Evolutionary conservation across 2,797 vertebrate genomes (phyloP), one percentile per base, ranked within the genome.

Genomic region (Galaxias olidus): DNA sequence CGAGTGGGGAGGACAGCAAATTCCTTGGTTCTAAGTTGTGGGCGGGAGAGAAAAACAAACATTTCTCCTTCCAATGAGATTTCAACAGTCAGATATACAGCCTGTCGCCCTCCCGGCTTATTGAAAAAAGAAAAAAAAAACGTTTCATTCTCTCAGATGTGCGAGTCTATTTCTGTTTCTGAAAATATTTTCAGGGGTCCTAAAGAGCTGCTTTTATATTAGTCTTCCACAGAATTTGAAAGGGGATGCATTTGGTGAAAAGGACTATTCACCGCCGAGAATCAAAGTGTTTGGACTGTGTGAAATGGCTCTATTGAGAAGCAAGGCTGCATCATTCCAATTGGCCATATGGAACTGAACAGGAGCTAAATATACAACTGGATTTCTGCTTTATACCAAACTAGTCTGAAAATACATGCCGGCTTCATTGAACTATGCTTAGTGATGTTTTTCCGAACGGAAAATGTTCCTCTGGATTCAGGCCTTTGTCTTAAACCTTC

Each of bases 141-240:
- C 43, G 64, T 84, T 76, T 80, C 80, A 73, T 79, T 74, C 76
- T 75, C 77, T 77, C 70, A 68, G 82, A 84, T 87, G 77, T 84
- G 78, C 82, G 72, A 82, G 79, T 78, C 84, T 91, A 91, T 92
- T 93, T 92, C 79, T 76, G 89, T 84, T 90, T 89, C 76, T 80
- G 77, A 87, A 91, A 91, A 92, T 90, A 90, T 91, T 91, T 90
- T 90, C 84, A 73, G 75, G 86, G 73, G 72, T 17, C 71, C 81
- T 88, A 77, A 87, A 91, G 88, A 89, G 84, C 76, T 72, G 83
- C 85, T 86, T 88, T 88, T 87, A 84, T 77, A 84, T 86, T 72
- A 85, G 82, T 88, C 80, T 63, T 81, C 76, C 52, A 79, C 47
- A 72, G 84, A 83, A 71, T 84, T 83, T 84, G 65, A 87, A 88